Conservation (phyloP, 53 echinoderm and acorn worm species). For the Pentamera pediparva region DNA sequence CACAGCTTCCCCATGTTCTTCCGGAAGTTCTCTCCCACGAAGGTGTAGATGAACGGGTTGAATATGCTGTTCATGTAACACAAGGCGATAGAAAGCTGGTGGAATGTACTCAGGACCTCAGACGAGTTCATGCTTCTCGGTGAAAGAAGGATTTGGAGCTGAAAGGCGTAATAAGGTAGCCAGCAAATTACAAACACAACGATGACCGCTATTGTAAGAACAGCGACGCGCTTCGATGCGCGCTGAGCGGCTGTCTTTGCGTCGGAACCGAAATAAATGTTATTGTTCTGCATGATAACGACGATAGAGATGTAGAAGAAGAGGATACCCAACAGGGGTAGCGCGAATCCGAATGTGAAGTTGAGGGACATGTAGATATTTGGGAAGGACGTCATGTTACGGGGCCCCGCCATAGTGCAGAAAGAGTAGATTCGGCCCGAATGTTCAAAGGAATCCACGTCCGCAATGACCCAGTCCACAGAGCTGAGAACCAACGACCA, state of each 20-base stretch:
- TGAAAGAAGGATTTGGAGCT: conserved; percentile 16
- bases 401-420: background rate
- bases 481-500: conserved; percentile 54
- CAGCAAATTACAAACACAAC: conserved; percentile 83
- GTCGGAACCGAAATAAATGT: conserved; percentile 61
- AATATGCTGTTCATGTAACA: conserved; percentile 84
- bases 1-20: conserved; percentile 66
- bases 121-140: background rate
- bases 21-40: conserved; percentile 93
- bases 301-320: conserved; percentile 69
- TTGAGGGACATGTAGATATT: conserved; percentile 33
- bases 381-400: background rate
- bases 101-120: conserved; percentile 2
- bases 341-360: conserved; percentile 57
- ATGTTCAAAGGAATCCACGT: too few relatives aligned
- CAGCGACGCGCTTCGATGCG: conserved; percentile 70
- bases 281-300: conserved; percentile 60
- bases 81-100: conserved; percentile 34
- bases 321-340: conserved; percentile 66
- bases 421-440: too few relatives aligned
- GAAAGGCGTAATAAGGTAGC: conserved; percentile 65
- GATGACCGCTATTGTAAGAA: conserved; percentile 73
- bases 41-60: conserved; percentile 92
- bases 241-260: conserved; percentile 67
- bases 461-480: conserved; percentile 47